A percentile compares a stretch with the other conserved stretches of the same genome.
phyloP scores from a whole-genome alignment of 2,888 invertebrate species.

The Cryptocephalus primarius region DNA sequence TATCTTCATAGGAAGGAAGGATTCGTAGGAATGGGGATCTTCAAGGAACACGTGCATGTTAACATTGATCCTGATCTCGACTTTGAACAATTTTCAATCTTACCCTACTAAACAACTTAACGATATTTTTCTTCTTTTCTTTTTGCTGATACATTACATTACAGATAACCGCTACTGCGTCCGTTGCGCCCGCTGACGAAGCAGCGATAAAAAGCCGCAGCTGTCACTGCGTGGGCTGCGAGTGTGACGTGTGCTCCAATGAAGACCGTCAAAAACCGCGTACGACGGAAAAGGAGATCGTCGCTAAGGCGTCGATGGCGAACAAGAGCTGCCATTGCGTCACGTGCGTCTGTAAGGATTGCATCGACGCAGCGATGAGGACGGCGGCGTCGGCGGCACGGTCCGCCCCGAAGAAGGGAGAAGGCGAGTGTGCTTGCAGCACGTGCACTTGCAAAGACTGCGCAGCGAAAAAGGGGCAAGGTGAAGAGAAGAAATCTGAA shows the following conservation, averaged over 20 bases:
- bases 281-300: not conserved
- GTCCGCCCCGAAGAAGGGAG: not conserved
- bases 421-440: not conserved
- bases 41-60: no score
- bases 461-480: not conserved
- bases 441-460: slow-evolving; percentile 3
- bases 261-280: not conserved
- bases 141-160: no score
- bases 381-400: not conserved
- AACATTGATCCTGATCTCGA: no score
- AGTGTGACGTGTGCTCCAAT: no score
- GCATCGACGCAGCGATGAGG: not conserved
- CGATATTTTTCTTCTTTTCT: no score
- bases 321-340: not conserved
- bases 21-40: no score
- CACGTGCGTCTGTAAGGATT: not conserved
- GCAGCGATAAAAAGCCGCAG: not conserved
- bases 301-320: not conserved
- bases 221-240: not conserved
- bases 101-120: no score
- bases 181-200: no score
- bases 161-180: no score
- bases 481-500: not conserved
- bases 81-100: no score
- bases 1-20: no score